Conservation (phyloP, 2,888 invertebrate genomes). For the Caenorhabditis macrosperma region DNA sequence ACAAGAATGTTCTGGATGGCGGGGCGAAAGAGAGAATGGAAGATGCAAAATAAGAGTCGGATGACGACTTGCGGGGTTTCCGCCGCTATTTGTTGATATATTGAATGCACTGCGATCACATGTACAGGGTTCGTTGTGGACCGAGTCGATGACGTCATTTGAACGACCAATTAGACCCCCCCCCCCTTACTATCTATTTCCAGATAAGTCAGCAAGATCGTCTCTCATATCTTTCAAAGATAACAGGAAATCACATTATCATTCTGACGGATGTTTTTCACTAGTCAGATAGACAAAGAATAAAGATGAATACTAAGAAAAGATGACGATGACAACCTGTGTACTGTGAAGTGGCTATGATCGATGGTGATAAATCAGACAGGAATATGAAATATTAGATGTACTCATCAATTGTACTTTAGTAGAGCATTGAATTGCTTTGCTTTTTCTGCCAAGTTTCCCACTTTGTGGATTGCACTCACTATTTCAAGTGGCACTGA, state of each 20-base stretch:
- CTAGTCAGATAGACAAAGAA: not conserved
- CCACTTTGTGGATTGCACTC: too few relatives aligned
- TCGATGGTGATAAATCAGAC: not conserved
- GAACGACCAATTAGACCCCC: slow-evolving; percentile 26
- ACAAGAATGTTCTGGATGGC: slow-evolving; percentile 38
- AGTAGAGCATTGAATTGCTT: too few relatives aligned
- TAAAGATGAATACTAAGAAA: not conserved
- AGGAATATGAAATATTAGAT: not conserved
- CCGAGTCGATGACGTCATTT: slow-evolving; percentile 18
- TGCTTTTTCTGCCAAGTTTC: too few relatives aligned
- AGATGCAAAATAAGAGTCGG: not conserved
- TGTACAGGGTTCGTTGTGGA: slow-evolving; percentile 11
- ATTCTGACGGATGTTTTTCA: slow-evolving; percentile 25
- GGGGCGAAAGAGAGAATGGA: not conserved
- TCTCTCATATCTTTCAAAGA: slow-evolving; percentile 31
- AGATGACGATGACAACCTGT: slow-evolving; percentile 4
- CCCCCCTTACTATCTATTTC: slow-evolving; percentile 1
- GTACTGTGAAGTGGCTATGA: slow-evolving; percentile 10
- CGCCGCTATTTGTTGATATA: slow-evolving; percentile 14
- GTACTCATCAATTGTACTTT: too few relatives aligned
- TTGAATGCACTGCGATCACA: slow-evolving; percentile 42
- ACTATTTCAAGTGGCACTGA: too few relatives aligned
- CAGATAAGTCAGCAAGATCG: slow-evolving; percentile 34
- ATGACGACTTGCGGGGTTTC: too few relatives aligned
- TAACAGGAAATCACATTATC: slow-evolving; percentile 19